Evolutionary conservation across 2,797 vertebrate genomes (phyloP).

Genomic region (Cyclura pinguis): DNA sequence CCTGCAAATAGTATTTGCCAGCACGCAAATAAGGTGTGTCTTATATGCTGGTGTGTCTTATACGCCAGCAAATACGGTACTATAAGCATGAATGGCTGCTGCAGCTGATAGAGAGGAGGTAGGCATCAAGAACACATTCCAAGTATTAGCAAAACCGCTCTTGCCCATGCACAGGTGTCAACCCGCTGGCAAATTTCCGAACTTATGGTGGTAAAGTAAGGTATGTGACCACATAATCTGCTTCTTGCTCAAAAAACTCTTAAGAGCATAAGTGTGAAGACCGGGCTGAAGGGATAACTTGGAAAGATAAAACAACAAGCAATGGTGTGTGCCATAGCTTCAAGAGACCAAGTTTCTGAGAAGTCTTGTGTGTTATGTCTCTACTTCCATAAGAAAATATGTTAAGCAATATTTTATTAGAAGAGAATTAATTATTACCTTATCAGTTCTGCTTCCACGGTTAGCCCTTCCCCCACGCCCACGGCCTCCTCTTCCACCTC

Average conservation of each 20-base stretch:
- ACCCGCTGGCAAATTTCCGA: neutral
- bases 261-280: neutral
- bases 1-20: no score
- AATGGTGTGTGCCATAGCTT: neutral
- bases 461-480: constrained; percentile 85
- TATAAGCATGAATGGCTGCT: neutral
- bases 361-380: neutral
- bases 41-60: no score
- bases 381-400: neutral
- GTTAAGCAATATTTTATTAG: neutral
- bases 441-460: constrained; percentile 91
- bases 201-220: neutral
- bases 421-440: constrained; percentile 79
- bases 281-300: neutral
- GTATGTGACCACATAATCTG: neutral
- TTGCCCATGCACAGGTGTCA: neutral
- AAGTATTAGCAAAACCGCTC: neutral
- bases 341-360: neutral
- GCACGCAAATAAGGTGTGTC: no score
- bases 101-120: no score
- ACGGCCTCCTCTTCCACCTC: constrained; percentile 85
- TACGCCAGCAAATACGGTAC: neutral
- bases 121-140: neutral
- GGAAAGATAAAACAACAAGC: neutral
- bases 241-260: neutral